These are phyloP conservation scores for Catalaphyllia jardinei DNA, from an alignment of 64 coral and sea anemone genomes.

Conservation along the genomic window DNA sequence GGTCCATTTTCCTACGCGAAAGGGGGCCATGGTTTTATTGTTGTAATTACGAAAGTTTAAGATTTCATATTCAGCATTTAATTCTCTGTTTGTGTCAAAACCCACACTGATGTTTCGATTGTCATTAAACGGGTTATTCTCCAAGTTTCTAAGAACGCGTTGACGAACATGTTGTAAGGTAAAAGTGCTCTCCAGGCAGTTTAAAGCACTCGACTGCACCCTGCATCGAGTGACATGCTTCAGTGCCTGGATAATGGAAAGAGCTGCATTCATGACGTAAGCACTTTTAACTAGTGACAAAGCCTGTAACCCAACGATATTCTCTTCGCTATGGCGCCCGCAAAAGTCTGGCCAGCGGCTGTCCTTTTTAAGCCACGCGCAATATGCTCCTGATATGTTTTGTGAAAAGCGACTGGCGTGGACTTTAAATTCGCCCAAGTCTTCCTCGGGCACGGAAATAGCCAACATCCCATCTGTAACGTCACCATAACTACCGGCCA, in stretches of 20 bases:
- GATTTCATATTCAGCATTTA: neutral
- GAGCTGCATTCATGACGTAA: slow-evolving; percentile 59
- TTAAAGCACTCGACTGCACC: neutral
- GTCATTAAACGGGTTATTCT: neutral
- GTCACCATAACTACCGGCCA: slow-evolving; percentile 20
- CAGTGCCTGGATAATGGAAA: slow-evolving; percentile 36
- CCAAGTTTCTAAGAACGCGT: neutral
- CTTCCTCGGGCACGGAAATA: neutral
- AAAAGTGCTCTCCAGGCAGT: neutral
- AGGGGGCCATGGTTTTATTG: neutral
- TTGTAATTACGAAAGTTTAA: neutral
- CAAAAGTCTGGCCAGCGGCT: neutral
- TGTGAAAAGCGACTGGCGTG: neutral
- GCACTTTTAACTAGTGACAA: slow-evolving; percentile 24
- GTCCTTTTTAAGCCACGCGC: slow-evolving; percentile 11
- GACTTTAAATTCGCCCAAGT: slow-evolving; percentile 8
- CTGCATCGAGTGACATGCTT: neutral
- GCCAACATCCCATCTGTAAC: slow-evolving; percentile 55
- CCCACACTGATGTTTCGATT: neutral
- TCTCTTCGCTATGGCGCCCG: neutral
- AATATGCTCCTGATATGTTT: slow-evolving; percentile 35
- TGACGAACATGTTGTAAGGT: neutral
- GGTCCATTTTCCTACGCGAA: slow-evolving; percentile 49
- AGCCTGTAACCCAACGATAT: neutral
- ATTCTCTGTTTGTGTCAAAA: neutral